Evolutionary conservation across 2,888 invertebrate species (phyloP), one percentile per base, ranked within the genome.

Genomic region (Carabus problematicus): DNA sequence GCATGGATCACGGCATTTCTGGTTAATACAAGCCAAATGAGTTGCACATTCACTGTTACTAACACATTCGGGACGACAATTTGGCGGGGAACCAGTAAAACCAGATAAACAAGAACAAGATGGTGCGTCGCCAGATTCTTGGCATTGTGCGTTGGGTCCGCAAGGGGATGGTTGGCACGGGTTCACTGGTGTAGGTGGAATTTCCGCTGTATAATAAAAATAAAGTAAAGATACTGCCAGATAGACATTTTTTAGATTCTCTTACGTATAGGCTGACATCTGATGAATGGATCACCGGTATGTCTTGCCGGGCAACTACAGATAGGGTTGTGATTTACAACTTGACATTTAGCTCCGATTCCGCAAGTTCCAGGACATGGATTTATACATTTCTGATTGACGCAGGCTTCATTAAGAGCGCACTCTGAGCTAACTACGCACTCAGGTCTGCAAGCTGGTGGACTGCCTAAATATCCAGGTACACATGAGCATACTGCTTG

Each of bases 1-100:
- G 76, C 93, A 92, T 4, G 92, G 92, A 78, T 90, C 89, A 80
- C 85, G 86, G 77, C 93, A 93, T 83, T 90, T 91, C 76, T 89
- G 87, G 76, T 88, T 89, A 9, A 91, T 85, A 77, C 93, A 93
- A 47, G 91, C 91, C 77, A 87, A 82, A 74, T 89, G 86, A 76
- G 85, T 87, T 0, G 88, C 74, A 77, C 92, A 92, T 79, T 92
- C 92, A 42, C 89, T 85, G 79, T 88, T 91, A 8, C 87, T 85
- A 8, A 89, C 85, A 78, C 92, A 92, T 81, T 91, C 91, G 2
- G 91, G 91, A 75, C 81, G 78, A 74, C 85, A 85, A 71, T 82
- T 83, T 41, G 84, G 84, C 16, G 84, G 84, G 29, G 78, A 73
- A 42, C 84, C 84, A n/a, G 80, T 76, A 71, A 81, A 84, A 72